phyloP scores from a whole-genome alignment of 2,797 vertebrate species.

The Stomatorhinus walkeri region DNA sequence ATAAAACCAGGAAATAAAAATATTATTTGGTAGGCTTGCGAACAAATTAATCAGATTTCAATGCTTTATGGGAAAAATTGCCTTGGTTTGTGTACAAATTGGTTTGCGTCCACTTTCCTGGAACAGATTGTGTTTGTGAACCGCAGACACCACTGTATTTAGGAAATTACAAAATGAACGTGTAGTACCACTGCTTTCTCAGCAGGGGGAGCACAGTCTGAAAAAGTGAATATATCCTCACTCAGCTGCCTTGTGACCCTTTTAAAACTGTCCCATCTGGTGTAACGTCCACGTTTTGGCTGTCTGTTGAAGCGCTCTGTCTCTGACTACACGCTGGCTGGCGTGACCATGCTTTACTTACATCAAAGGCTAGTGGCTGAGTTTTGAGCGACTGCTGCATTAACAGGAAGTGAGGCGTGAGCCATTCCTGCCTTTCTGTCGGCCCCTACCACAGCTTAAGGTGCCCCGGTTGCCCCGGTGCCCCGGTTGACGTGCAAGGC shows the following conservation, averaged over 20 bases:
- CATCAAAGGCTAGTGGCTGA: not conserved
- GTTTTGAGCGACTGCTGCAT: not conserved
- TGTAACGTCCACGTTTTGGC: not conserved
- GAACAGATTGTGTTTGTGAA: not conserved
- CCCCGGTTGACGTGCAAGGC: not conserved
- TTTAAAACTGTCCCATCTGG: not conserved
- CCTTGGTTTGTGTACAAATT: not conserved
- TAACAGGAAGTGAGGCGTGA: not conserved
- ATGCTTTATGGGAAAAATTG: not conserved
- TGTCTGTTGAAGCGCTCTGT: not conserved
- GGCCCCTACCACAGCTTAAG: not conserved
- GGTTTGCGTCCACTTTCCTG: not conserved
- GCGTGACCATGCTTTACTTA: not conserved
- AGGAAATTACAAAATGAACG: not conserved
- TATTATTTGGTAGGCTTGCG: not conserved
- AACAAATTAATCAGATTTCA: not conserved
- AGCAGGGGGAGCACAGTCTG: not conserved
- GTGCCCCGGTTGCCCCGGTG: not conserved
- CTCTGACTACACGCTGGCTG: not conserved
- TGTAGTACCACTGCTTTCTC: not conserved
- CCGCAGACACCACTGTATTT: not conserved
- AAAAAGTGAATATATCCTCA: not conserved
- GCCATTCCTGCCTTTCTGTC: not conserved
- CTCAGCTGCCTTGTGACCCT: not conserved
- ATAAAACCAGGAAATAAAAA: not conserved